These are phyloP conservation scores for Baryphthengus martii DNA, from an alignment of 2,113 vertebrate genomes.

Conservation along the genomic window DNA sequence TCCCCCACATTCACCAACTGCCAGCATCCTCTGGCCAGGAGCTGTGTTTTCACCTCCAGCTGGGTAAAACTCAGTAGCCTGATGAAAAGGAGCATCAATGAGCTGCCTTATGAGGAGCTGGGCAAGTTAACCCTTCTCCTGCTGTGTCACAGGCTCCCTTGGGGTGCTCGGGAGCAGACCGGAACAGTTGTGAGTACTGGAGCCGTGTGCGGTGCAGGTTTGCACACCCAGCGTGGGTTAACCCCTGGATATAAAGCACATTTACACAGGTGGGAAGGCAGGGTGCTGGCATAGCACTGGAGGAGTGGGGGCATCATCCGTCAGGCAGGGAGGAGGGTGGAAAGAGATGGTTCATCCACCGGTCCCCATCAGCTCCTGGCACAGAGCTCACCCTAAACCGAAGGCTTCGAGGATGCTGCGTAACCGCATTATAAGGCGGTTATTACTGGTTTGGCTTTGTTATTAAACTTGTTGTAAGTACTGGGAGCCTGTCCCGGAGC, in stretches of 20 bases:
- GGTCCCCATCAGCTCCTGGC: neutral
- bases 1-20: neutral
- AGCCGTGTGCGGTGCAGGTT: neutral
- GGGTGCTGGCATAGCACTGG: neutral
- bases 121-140: neutral
- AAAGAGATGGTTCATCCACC: neutral
- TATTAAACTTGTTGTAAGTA: neutral
- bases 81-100: neutral
- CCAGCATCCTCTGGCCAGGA: neutral
- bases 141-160: neutral
- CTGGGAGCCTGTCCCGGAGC: neutral
- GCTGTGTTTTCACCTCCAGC: neutral
- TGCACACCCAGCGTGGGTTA: neutral
- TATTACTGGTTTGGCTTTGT: conserved; percentile 24
- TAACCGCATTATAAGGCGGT: neutral
- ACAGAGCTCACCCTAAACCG: neutral
- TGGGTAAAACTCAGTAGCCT: neutral
- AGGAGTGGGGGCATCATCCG: fast-evolving
- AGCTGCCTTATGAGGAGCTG: neutral
- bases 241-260: neutral
- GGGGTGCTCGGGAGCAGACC: neutral
- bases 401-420: neutral
- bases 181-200: neutral
- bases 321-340: neutral
- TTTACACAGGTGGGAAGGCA: neutral